A percentile compares a stretch with the other conserved stretches of the same genome.
phyloP scores from a whole-genome alignment of 2,888 invertebrate genomes.

The Entomobrya proxima region DNA sequence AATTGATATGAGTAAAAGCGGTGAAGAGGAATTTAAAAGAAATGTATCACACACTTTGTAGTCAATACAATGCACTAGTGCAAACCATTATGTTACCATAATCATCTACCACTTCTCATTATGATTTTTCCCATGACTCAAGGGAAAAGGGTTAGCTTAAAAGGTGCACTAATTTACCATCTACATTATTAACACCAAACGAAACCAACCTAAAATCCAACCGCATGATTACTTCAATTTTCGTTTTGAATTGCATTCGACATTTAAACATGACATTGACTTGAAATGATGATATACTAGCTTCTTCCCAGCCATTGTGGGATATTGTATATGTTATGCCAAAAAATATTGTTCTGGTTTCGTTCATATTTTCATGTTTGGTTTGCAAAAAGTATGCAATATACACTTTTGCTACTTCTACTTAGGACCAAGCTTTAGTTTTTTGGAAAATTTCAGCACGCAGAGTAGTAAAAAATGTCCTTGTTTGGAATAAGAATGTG shows the following conservation, averaged over 20 bases:
- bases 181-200: not conserved
- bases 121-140: slow-evolving; percentile 50
- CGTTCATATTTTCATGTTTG: too few species aligned
- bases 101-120: slow-evolving; percentile 5
- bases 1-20: slow-evolving; percentile 1
- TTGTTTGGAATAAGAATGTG: too few species aligned
- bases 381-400: too few species aligned
- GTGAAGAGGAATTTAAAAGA: not conserved
- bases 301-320: too few species aligned
- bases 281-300: not conserved
- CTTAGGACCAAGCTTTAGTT: too few species aligned
- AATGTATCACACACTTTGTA: slow-evolving; percentile 16
- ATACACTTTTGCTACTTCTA: too few species aligned
- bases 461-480: too few species aligned
- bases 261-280: not conserved
- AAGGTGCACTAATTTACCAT: not conserved
- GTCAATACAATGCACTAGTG: slow-evolving; percentile 49
- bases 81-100: not conserved
- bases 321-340: too few species aligned
- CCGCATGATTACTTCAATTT: slow-evolving; percentile 10
- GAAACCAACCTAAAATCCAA: not conserved
- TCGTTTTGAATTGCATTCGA: not conserved
- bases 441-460: too few species aligned
- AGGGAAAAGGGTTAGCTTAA: slow-evolving; percentile 20
- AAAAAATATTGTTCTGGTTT: too few species aligned